Base-by-base conservation (phyloP, 2,113 vertebrate species). In the Siphamia tubifer region DNA sequence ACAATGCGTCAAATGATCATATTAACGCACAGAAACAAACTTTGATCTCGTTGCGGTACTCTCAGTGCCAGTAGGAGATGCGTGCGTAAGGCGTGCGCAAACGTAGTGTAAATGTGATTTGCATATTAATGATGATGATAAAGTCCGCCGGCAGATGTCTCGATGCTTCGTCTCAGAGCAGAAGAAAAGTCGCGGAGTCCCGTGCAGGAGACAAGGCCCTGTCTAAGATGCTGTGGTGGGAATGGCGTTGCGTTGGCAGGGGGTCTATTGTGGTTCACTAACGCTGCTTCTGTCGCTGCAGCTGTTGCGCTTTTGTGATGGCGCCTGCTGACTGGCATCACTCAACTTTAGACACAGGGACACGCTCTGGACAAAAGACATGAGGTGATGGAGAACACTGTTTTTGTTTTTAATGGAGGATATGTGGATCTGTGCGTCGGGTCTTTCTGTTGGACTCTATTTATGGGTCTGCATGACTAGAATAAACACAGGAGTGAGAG, bases 101-200 rank as follows among this genome's bases (percentile, higher is more conserved):
- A 53, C 65, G 74, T 30, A 55, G 77, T 35, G 74, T 42, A 79
- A 68, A 89, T 87, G 88, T 91, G 88, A 94, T 95, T 94, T 94
- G 94, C 94, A 96, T 96, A 88, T 92, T 91, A 94, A 95, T 95
- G 83, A n/a, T 87, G 71, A n/a, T n/a, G n/a, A n/a, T n/a, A 81
- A 92, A 77, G 71, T 67, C 77, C 85, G 85, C 91, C 78, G 89
- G 93, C 95, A 95, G 94, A 94, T 96, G 95, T 95, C 93, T 91
- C 77, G 91, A 89, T 87, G 83, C 84, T 69, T 83, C 84, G 85
- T 91, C 89, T 92, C 86, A 84, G 66, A 57, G 68, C 85, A 25
- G 81, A 90, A 56, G 40, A 28, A 58, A 48, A 63, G 47, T 72
- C 44, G 8, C 31, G 73, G 81, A 87, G 89, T 69, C 77, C 20